phyloP scores from a whole-genome alignment of 1,140 invertebrate species.

The Apis florea region DNA sequence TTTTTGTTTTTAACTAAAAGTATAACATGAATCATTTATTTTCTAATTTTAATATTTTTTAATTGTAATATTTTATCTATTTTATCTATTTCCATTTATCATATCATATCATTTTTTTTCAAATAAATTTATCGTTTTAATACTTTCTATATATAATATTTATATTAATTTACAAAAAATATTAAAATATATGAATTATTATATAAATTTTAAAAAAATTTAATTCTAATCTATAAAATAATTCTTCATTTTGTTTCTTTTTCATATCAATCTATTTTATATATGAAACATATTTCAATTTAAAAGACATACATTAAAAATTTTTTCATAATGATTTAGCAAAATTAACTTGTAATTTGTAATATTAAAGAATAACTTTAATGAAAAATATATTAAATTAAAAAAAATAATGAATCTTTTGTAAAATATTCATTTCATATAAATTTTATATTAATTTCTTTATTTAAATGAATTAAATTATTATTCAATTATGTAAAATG shows the following conservation, averaged over 20 bases:
- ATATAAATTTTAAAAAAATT: not conserved
- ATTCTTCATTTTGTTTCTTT: not conserved
- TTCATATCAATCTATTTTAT: slow-evolving; percentile 2
- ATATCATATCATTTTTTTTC: not conserved
- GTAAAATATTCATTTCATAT: slow-evolving; percentile 30
- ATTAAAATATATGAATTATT: slow-evolving; percentile 6
- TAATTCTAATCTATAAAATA: slow-evolving; percentile 1
- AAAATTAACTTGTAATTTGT: slow-evolving; percentile 42
- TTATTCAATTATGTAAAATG: slow-evolving; percentile 15
- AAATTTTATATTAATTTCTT: slow-evolving; percentile 4
- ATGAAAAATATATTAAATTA: slow-evolving; percentile 31
- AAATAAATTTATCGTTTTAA: slow-evolving; percentile 14
- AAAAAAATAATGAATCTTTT: slow-evolving; percentile 37
- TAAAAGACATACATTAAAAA: not conserved
- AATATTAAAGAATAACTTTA: slow-evolving; percentile 45
- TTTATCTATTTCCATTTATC: not conserved
- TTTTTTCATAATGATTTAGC: slow-evolving; percentile 9
- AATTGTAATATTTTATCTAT: not conserved
- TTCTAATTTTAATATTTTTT: not conserved
- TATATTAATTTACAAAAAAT: slow-evolving; percentile 9
- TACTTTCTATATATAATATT: slow-evolving; percentile 1
- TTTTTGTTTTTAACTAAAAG: slow-evolving; percentile 13
- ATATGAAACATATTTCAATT: not conserved
- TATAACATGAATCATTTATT: not conserved
- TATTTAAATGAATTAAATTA: slow-evolving; percentile 22